Base-by-base conservation (phyloP, 2,888 invertebrate genomes). In the Pyralis farinalis region DNA sequence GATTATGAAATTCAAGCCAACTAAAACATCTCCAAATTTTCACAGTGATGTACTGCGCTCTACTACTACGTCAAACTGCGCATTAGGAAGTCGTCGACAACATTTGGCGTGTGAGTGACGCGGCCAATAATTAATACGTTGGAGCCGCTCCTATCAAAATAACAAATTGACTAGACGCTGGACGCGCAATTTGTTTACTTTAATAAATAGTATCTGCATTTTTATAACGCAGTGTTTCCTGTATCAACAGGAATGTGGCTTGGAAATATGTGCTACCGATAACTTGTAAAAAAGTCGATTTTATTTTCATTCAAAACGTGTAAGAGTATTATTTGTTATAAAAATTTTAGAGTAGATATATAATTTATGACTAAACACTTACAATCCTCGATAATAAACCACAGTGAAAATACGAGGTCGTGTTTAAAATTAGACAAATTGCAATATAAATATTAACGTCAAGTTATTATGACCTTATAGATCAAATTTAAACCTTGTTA, bases 111-210 rank as follows among this genome's bases (percentile, higher is more conserved):
- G 25, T 31, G 46, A 46, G 35, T 46, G 43, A 35, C 28, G 32
- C 22, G 48, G 4, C 34, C 33, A 44, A 51, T 54, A 47, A 58
- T 56, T 49, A 48, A 46, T 45, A 39, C 28, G 32, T 53, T 58
- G 56, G 58, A 52, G 33, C 16, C 11, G 12, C 12, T 47, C 55
- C 56, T 55, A 53, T 42, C 40, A 47, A 43, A 51, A 45, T 44
- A 46, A 41, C 34, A 42, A 41, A 37, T 46, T 38, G 37, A 42
- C 40, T 30, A n/a, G 25, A 20, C 36, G 28, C 20, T 30, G n/a
- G 21, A 21, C 12, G 7, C 9, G 8, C 8, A 7, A 30, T 31
- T 25, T 25, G 31, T 37, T 37, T 37, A 29, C 30, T 21, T 37
- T 11, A 8, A 30, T 31, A 22, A 9, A 10, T n/a, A 8, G 8